Base-by-base conservation (phyloP, 1,140 invertebrate species). In the Aphis gossypii region DNA sequence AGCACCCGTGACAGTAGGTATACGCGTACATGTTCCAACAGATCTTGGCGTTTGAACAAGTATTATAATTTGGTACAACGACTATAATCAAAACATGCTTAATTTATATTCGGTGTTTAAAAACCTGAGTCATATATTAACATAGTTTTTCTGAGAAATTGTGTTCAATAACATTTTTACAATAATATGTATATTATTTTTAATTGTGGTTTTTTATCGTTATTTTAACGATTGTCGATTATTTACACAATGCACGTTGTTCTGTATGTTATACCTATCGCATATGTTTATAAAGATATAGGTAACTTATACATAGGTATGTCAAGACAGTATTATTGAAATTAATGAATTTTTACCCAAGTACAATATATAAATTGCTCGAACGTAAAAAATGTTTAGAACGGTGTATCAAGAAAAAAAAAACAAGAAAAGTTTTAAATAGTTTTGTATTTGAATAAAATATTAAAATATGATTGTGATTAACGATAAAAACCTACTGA, bases 21-120 rank as follows among this genome's bases (percentile, higher is more conserved):
- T 41, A 38, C 7, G 38, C 4, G 23, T 84, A 41, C 41, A 83
- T 83, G 41, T 44, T 25, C 83, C 41, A 41, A 84, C 83, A 44
- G 83, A 84, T 84, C 83, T 84, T 84, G 35, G 83, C 35, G 38
- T 84, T 84, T 84, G 41, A 25, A 84, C 83, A 84, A 84, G 41
- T 84, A 44, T 41, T 38, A 84, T 25, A 25, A 44, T 84, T 84
- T 1, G 41, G 83, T 84, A 41, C 83, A 84, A 30, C 30, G 35
- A 84, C 83, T 41, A 25, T 30, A 41, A 21, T 84, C 35, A 11
- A 84, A 41, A 41, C 83, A 30, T 8, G 83, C 83, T 41, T 11
- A 84, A 84, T 44, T 84, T 84, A 84, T 83, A 84, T 84, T 41
- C 38, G 41, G 83, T 41, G 83, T 84, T 23, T 20, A 18, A 44